Base-by-base conservation (phyloP, 2,888 invertebrate genomes). In the Aporophyla nigra region DNA sequence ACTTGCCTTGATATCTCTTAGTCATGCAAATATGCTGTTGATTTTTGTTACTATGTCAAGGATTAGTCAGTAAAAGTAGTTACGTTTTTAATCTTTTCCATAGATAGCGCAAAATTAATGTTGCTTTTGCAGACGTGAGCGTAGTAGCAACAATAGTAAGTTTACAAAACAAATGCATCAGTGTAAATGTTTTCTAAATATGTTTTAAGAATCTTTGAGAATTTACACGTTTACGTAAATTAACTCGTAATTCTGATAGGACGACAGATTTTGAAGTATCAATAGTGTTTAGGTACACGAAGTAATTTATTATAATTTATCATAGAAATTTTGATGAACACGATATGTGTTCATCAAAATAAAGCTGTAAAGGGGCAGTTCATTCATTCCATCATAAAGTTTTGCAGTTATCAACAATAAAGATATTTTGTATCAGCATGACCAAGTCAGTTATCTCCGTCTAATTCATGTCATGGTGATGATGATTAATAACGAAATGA, bases 191-290 rank as follows among this genome's bases (percentile, higher is more conserved):
- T 85, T 77, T 76, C n/a, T 71, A 69, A 77, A 82, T 68, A 77
- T 74, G 19, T 58, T 33, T 76, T 54, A 21, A 40, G 33, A 82
- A 74, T 58, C 0, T 61, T 19, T 63, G 21, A 54, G 58, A 61
- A 70, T 58, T 70, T 40, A 40, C 86, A 85, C 86, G 84, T 85
- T 82, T 63, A 40, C 53, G 59, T 71, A 63, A 69, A 75, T 54
- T 24, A 33, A 53, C 21, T 69, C 19, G 24, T 71, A 16, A 49
- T n/a, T 51, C 14, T 69, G 71, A 76, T 81, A 85, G 71, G 21
- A 33, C 27, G 3, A 51, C 5, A 63, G 19, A 33, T 65, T 59
- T 56, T 66, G 51, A 70, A 76, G 62, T 70, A 72, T 54, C 21
- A 72, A n/a, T 16, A 12, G 53, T 54, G 56, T 61, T 76, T 54